phyloP scores from a whole-genome alignment of 2,888 invertebrate species.

The Netelia virgata region DNA sequence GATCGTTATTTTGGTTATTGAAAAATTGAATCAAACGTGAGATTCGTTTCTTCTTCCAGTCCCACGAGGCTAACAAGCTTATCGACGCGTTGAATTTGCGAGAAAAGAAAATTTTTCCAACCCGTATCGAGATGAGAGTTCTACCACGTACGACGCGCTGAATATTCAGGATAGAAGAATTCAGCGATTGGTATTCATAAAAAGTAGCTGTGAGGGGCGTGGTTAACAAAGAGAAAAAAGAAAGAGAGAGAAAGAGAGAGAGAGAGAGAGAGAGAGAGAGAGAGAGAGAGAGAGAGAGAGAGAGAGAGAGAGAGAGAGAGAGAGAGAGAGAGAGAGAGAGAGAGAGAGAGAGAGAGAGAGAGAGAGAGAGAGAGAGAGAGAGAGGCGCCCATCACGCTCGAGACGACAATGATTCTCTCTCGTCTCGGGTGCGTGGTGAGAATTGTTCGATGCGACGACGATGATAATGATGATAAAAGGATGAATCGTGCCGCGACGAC shows the following conservation, averaged over 20 bases:
- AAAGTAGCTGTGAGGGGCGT: conserved; percentile 36
- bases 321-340: conserved; percentile 7
- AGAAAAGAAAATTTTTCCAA: conserved; percentile 44
- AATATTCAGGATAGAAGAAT: conserved; percentile 65
- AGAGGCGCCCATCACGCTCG: conserved; percentile 7
- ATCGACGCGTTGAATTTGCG: background rate
- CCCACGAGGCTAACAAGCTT: background rate
- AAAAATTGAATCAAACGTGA: background rate
- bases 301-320: background rate
- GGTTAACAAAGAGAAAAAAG: conserved; percentile 55
- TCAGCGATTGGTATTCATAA: conserved; percentile 64
- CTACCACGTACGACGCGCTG: conserved; percentile 49
- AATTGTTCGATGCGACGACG: conserved; percentile 57
- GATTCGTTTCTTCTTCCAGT: background rate
- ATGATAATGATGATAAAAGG: conserved; percentile 55
- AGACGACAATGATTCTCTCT: conserved; percentile 62
- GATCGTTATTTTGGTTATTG: too few species aligned
- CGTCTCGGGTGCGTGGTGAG: conserved; percentile 56
- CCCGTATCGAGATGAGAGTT: conserved; percentile 28
- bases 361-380: background rate
- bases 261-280: conserved; percentile 8
- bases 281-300: too few species aligned
- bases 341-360: conserved; percentile 6
- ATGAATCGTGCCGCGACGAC: conserved; percentile 47
- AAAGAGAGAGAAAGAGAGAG: conserved; percentile 9